Evolutionary conservation across 2,113 vertebrate genomes (phyloP), one percentile per base, ranked within the genome.

Genomic region (Paedocypris sp.): DNA sequence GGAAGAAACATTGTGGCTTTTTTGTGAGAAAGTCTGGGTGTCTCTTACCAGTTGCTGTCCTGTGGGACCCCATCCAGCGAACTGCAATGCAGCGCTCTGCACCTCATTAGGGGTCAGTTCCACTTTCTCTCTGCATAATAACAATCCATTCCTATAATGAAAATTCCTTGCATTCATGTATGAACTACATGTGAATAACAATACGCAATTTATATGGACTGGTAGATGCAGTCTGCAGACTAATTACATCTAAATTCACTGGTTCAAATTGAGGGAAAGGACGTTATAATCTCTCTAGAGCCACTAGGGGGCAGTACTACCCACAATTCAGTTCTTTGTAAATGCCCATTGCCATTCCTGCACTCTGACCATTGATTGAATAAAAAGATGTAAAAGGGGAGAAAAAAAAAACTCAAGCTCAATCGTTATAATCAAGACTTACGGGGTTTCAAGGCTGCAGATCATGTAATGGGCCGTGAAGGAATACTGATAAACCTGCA

Each of bases 41-140:
- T 63, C 28, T 69, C 91, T 94, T 86, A 98, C 95, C 91, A 98
- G 84, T 80, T 98, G 94, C 70, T 97, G 91, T 59, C 88, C 93
- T 68, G 85, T 89, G 1, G 92, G 90, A 43, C 95, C 94, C 95
- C 95, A 98, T 68, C 91, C 93, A 6, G 95, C 95, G 19, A 90
- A 98, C 74, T 96, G 93, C 69, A 98, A 87, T 38, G 86, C 84
- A 8, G 89, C 86, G 9, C 89, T 87, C 67, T 82, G 85, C 76
- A 94, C 94, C 74, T 98, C 94, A 1, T 92, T 90, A 20, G 94
- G 91, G 48, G 88, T 90, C 69, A 98, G 77, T 54, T 82, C 85
- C 77, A 88, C 89, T 4, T 88, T 91, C 61, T 97, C 90, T 79
- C 94, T 97, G 86, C 6, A 3, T 77, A 77, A 68, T 68, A 47